These are phyloP conservation scores for Scaptomyza pallida DNA, from an alignment of 1,140 invertebrate genomes.

Conservation along the genomic window DNA sequence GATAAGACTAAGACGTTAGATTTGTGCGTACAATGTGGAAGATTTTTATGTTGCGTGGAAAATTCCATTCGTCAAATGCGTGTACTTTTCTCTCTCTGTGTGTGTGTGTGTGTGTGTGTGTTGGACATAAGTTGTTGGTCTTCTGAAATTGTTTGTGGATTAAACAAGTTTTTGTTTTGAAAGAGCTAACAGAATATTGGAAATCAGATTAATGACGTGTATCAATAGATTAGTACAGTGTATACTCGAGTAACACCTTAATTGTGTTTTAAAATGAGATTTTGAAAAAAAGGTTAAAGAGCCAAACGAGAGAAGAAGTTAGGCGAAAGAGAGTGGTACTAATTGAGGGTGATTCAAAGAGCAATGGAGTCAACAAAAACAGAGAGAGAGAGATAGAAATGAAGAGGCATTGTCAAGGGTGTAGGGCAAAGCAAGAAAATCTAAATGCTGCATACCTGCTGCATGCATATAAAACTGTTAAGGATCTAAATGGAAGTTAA, in stretches of 20 bases:
- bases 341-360: background rate
- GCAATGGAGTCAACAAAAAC: background rate
- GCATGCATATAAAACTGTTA: background rate
- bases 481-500: background rate
- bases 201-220: no score
- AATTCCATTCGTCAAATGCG: slow-evolving; percentile 50
- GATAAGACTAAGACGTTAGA: slow-evolving; percentile 42
- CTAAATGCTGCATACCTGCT: slow-evolving; percentile 14
- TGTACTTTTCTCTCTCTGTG: no score
- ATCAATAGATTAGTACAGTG: no score
- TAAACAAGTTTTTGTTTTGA: background rate
- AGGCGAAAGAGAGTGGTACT: no score
- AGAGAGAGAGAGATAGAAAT: background rate
- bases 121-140: background rate
- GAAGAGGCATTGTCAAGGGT: slow-evolving; percentile 5
- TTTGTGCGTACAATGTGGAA: slow-evolving; percentile 45
- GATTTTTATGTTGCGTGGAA: slow-evolving; percentile 66
- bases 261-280: no score
- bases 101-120: background rate
- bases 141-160: background rate
- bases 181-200: no score
- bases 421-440: background rate
- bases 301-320: no score
- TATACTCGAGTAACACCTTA: no score
- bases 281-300: no score